Evolutionary conservation across 2,797 vertebrate genomes (phyloP).

Genomic region (Falco concolor): DNA sequence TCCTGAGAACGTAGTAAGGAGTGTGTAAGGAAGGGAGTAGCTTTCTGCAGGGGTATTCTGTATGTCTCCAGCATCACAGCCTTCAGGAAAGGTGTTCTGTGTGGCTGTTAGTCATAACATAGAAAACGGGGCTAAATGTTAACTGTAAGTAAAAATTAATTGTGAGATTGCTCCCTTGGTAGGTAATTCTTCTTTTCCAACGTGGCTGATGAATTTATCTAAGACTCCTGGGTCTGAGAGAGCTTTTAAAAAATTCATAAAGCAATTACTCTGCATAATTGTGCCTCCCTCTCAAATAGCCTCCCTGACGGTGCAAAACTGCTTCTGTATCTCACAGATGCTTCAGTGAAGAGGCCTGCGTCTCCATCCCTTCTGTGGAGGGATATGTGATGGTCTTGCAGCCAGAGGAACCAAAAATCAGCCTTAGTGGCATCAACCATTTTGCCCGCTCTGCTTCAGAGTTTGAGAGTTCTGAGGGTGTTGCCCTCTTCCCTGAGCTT

Average conservation of each 20-base stretch:
- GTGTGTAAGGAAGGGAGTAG: neutral
- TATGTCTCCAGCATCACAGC: neutral
- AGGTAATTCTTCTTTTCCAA: neutral
- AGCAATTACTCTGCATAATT: neutral
- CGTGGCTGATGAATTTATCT: neutral
- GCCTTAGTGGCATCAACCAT: slow-evolving; percentile 93
- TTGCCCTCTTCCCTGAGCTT: slow-evolving; percentile 92
- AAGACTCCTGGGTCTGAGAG: slow-evolving; percentile 5
- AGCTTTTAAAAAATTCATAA: slow-evolving; percentile 2
- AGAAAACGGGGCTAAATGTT: slow-evolving; percentile 26
- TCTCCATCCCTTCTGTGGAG: slow-evolving; percentile 83
- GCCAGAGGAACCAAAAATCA: slow-evolving; percentile 96
- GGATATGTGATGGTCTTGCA: slow-evolving; percentile 94
- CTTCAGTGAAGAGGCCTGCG: slow-evolving; percentile 86
- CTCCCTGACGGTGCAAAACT: neutral
- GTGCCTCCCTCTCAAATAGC: neutral
- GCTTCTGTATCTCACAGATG: slow-evolving; percentile 75
- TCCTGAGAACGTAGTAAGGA: neutral
- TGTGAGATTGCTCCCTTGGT: slow-evolving; percentile 14
- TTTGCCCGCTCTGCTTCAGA: slow-evolving; percentile 93
- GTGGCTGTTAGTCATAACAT: neutral
- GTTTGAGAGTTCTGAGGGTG: slow-evolving; percentile 89
- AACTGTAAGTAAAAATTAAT: slow-evolving; percentile 42
- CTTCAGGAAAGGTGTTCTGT: neutral
- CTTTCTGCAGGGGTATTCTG: neutral